phyloP scores from a whole-genome alignment of 2,888 invertebrate species.

The Plagiodera versicolora region DNA sequence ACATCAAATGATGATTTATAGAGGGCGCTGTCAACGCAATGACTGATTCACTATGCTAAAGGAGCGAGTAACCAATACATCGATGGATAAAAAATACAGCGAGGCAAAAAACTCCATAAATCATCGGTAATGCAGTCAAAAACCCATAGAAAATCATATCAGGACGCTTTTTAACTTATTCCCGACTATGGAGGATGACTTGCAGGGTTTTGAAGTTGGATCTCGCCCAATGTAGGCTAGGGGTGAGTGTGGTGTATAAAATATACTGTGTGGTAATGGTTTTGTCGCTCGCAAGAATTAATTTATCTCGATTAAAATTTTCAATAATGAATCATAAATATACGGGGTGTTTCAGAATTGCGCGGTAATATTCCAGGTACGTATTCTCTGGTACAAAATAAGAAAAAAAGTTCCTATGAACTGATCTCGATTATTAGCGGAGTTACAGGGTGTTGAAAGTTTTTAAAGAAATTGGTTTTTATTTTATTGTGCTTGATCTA shows the following conservation, averaged over 20 bases:
- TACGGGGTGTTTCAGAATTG: no score
- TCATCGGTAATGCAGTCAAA: constrained; percentile 54
- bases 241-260: not conserved
- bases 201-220: constrained; percentile 21
- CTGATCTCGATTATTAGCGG: no score
- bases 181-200: constrained; percentile 39
- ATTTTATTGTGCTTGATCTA: no score
- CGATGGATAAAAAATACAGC: constrained; percentile 45
- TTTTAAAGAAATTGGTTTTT: no score
- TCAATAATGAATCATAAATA: no score
- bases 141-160: constrained; percentile 49
- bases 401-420: no score
- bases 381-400: no score
- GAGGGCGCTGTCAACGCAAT: constrained; percentile 46
- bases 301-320: no score
- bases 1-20: constrained; percentile 55
- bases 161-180: constrained; percentile 49
- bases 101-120: constrained; percentile 48
- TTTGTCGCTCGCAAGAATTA: no score
- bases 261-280: not conserved
- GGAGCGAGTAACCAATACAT: constrained; percentile 45
- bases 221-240: not conserved
- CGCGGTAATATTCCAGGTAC: no score
- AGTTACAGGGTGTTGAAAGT: no score
- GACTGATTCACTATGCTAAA: constrained; percentile 54